These are phyloP conservation scores for Lasioglossum vierecki DNA, from an alignment of 2,888 invertebrate genomes.

Conservation along the genomic window DNA sequence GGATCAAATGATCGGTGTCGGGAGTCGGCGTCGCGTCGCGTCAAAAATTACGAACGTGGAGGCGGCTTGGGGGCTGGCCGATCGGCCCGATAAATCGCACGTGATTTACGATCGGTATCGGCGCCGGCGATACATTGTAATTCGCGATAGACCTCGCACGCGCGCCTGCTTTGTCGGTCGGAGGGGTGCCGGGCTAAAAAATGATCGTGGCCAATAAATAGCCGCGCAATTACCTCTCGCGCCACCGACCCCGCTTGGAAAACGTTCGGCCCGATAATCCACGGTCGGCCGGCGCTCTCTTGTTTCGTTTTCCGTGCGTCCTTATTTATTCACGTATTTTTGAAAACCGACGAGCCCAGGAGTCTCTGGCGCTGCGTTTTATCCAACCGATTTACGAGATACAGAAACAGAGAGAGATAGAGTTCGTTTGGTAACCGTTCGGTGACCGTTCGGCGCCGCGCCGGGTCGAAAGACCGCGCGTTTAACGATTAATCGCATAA, in stretches of 20 bases:
- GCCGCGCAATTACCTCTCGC: conserved; percentile 28
- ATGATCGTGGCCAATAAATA: conserved; percentile 41
- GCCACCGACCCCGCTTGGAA: not conserved
- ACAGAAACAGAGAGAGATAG: not conserved
- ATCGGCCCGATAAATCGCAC: conserved; percentile 37
- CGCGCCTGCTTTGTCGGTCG: conserved; percentile 18
- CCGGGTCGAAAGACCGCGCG: conserved; percentile 60
- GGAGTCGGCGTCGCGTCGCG: conserved; percentile 27
- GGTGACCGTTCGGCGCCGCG: conserved; percentile 16
- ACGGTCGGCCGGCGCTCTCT: not conserved
- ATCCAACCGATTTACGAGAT: conserved; percentile 25
- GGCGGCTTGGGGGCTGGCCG: not conserved
- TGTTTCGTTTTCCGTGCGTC: not conserved
- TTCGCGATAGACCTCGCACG: conserved; percentile 20
- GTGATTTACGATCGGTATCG: conserved; percentile 51
- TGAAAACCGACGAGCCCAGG: not conserved
- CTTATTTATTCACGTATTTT: not conserved
- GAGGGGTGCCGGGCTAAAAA: conserved; percentile 15
- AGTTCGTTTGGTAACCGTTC: not conserved
- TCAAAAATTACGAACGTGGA: conserved; percentile 52
- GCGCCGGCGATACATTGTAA: conserved; percentile 11
- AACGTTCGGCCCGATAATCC: conserved; percentile 14
- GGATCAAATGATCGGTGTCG: conserved; percentile 55
- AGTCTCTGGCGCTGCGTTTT: not conserved
- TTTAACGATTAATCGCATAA: conserved; percentile 67